Evolutionary conservation across 2,113 vertebrate species (phyloP).

Genomic region (Ranitomeya variabilis): DNA sequence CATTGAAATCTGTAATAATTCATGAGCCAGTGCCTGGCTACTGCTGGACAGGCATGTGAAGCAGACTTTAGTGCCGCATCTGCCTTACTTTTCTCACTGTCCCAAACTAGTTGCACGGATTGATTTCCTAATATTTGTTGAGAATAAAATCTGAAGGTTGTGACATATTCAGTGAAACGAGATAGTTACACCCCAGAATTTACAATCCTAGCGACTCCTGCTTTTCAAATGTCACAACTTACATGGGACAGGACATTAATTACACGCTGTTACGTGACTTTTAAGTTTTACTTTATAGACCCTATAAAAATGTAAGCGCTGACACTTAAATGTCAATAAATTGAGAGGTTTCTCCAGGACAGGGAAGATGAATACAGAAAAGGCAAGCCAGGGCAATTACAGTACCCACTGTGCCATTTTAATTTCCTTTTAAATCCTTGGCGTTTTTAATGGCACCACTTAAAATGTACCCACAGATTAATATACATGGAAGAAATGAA

Average conservation of each 20-base stretch:
- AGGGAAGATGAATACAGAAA: neutral
- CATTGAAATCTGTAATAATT: too few relatives aligned
- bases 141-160: neutral
- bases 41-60: neutral
- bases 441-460: neutral
- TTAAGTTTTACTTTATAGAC: neutral
- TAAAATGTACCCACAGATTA: neutral
- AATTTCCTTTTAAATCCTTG: neutral
- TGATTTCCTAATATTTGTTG: neutral
- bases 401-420: neutral
- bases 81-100: neutral
- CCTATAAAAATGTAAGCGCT: neutral
- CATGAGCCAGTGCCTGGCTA: too few relatives aligned
- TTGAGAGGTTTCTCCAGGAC: neutral
- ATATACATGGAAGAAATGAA: neutral
- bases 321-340: conserved; percentile 11
- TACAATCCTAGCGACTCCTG: neutral
- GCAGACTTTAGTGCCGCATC: neutral
- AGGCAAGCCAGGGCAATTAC: neutral
- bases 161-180: neutral
- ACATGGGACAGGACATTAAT: neutral
- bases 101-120: too few relatives aligned
- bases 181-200: neutral
- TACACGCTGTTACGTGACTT: neutral
- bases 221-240: conserved; percentile 2